Evolutionary conservation across 2,888 invertebrate genomes (phyloP).

Genomic region (Brassicogethes aeneus): DNA sequence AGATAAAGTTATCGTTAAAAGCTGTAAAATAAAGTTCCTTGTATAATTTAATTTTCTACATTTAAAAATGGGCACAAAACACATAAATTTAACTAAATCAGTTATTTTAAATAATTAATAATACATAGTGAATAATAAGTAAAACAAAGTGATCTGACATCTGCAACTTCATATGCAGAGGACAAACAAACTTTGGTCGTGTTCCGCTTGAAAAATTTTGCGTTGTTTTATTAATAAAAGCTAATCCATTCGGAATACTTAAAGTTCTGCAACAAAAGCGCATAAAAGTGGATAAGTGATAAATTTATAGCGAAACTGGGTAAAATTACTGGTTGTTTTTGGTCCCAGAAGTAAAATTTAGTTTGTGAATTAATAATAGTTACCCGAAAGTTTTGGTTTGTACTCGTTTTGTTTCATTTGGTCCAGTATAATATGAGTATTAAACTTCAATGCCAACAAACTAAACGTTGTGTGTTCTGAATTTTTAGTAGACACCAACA

Average conservation of each 20-base stretch:
- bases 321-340: conserved; percentile 6
- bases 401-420: conserved; percentile 4
- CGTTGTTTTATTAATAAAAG: conserved; percentile 5
- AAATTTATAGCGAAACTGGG: conserved; percentile 8
- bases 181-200: too few relatives aligned
- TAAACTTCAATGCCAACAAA: background rate
- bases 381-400: conserved; percentile 4
- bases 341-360: conserved; percentile 7
- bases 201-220: too few relatives aligned
- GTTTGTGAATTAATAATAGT: conserved; percentile 9
- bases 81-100: too few relatives aligned
- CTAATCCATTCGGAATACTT: conserved; percentile 3
- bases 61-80: too few relatives aligned
- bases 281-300: conserved; percentile 6
- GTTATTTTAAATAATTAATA: too few relatives aligned
- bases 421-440: background rate
- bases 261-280: conserved; percentile 1
- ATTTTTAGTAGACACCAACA: background rate
- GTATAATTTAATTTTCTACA: too few relatives aligned
- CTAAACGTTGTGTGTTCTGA: background rate
- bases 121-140: too few relatives aligned
- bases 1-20: too few relatives aligned
- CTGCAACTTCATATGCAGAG: too few relatives aligned
- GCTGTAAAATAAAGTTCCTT: too few relatives aligned
- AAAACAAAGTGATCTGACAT: too few relatives aligned